Evolutionary conservation across 1,140 invertebrate species (phyloP), one percentile per base, ranked within the genome.

Genomic region (Drosophila hydei): DNA sequence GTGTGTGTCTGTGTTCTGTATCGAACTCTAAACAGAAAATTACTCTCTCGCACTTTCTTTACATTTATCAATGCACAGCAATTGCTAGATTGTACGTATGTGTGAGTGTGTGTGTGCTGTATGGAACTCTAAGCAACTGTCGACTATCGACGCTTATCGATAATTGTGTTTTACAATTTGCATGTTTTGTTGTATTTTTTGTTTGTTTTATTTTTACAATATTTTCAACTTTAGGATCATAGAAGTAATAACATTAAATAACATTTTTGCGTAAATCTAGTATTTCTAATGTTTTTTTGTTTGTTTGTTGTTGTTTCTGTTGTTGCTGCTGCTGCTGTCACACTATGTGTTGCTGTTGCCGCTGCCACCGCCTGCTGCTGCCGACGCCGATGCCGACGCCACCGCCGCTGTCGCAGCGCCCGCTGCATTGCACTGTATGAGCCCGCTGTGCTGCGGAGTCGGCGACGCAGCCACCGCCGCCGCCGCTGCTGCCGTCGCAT

Each of bases 141-240:
- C 59, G 33, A 55, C 33, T 36, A 65, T 58, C 68, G 62, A 64
- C 27, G 19, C 12, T 45, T 67, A 67, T 72, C 69, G 69, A 72
- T 72, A 65, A 65, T 52, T 67, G 62, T 59, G 62, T 60, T 30
- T 36, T 47, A 47, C 43, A 48, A 60, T 47, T 58, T 33, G 33
- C 21, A n/a, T 38, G 6, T 51, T 51, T 48, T 47, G 12, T 47
- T 38, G 59, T 43, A 33, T 21, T 62, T 50, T 72, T 67, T 67
- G 14, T 71, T 54, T 67, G 67, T 55, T 69, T 77, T 89, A 84
- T 88, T 84, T 89, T 84, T 89, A 88, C 84, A 88, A 79, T 89
- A 88, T 89, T 89, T 89, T 88, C 84, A 88, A 88, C 84, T 88
- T 88, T 88, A 89, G 84, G 83, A 88, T 89, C 84, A 88, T 88